A percentile compares a stretch with the other conserved stretches of the same genome.
These are phyloP conservation scores for Nannoperca australis DNA, from an alignment of 2,797 vertebrate species.

Conservation along the genomic window DNA sequence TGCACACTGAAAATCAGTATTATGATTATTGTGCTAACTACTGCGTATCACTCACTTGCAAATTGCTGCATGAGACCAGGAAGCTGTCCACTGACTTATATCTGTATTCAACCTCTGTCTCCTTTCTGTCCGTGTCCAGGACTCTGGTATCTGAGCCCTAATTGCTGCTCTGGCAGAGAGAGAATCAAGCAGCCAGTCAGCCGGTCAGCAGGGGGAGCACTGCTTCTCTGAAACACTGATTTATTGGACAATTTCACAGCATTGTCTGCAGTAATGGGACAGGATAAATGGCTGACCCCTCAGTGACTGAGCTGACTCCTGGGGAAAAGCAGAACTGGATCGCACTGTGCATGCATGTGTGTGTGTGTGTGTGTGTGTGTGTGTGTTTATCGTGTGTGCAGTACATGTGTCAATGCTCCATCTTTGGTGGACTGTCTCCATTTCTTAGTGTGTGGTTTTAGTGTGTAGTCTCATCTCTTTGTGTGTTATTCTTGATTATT, in stretches of 20 bases:
- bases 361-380: slow-evolving; percentile 31
- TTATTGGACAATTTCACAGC: slow-evolving; percentile 89
- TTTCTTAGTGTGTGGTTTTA: slow-evolving; percentile 25
- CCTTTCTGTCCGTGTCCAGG: neutral
- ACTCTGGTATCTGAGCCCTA: slow-evolving; percentile 40
- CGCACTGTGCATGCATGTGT: slow-evolving; percentile 33
- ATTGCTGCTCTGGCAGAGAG: slow-evolving; percentile 59
- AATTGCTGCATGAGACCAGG: neutral
- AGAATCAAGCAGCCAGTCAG: slow-evolving; percentile 46
- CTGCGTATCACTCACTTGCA: slow-evolving; percentile 18
- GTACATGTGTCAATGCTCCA: slow-evolving; percentile 33
- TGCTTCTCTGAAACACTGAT: slow-evolving; percentile 84
- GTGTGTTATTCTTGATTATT: slow-evolving; percentile 32
- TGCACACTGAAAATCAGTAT: neutral
- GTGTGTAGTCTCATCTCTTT: slow-evolving; percentile 24
- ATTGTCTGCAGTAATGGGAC: slow-evolving; percentile 86
- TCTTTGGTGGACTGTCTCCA: slow-evolving; percentile 24
- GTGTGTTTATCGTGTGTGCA: slow-evolving; percentile 26
- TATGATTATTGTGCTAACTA: slow-evolving; percentile 2
- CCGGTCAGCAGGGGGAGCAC: slow-evolving; percentile 70
- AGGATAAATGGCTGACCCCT: slow-evolving; percentile 87
- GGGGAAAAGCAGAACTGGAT: slow-evolving; percentile 61
- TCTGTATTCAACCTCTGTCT: slow-evolving; percentile 37
- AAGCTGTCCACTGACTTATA: neutral
- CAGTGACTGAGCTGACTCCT: slow-evolving; percentile 78